Evolutionary conservation across 1,140 invertebrate genomes (phyloP), one percentile per base, ranked within the genome.

Genomic region (Daktulosphaira vitifoliae): DNA sequence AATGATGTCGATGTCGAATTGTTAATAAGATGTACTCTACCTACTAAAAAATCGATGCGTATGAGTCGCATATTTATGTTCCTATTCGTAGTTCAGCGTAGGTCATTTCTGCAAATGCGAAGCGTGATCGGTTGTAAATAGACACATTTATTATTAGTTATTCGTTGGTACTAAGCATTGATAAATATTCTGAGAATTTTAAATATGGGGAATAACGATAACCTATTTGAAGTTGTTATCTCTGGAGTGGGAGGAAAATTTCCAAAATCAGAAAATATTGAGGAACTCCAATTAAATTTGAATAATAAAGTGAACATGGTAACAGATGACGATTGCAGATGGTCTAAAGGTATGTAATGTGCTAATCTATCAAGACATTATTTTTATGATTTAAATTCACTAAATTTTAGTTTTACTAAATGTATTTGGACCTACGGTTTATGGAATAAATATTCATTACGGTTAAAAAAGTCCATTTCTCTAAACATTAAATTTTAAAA

Each of bases 221-320:
- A 66, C 8, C 26, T 39, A 18, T 66, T 59, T 13, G 68, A 69
- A 52, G 76, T 85, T 65, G 81, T 84, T 5, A 82, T 86, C 54
- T 76, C 77, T 50, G 84, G 84, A 22, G 79, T 86, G 48, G 78
- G 81, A n/a, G 83, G 83, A 37, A 75, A 79, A 66, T 82, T 84
- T 70, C 83, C 84, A 9, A 76, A 80, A 65, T 80, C 79, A 11
- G 74, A 80, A 25, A 82, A 80, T 72, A 73, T 85, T 16, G 71
- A 76, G 16, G 78, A 84, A 70, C 81, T 86, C 56, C 73, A 76
- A 51, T 70, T 81, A 29, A 77, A 83, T 71, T 73, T 86, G 3
- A 75, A 81, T 64, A 73, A 76, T 18, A 78, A 78, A 26, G 75
- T 78, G 29, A 81, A 85, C 70, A 79, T 84, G 75, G 75, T 84